These are phyloP conservation scores for Canis aureus DNA, from an alignment of 2,113 vertebrate species.

Conservation along the genomic window DNA sequence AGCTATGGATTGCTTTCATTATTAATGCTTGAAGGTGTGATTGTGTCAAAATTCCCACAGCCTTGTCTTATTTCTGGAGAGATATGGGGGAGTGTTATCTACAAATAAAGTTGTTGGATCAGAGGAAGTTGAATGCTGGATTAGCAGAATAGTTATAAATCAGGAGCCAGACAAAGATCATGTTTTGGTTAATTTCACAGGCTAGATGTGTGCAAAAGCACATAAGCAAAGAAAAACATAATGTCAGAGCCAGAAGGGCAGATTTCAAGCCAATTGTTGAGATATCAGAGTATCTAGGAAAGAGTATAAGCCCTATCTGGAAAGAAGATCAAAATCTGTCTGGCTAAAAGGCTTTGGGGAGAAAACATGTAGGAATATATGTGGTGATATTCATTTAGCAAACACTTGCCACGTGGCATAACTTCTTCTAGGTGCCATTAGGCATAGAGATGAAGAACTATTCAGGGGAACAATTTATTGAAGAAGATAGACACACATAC, in stretches of 20 bases:
- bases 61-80: neutral
- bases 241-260: neutral
- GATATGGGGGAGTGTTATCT: neutral
- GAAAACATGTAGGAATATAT: neutral
- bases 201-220: neutral
- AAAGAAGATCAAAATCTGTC: neutral
- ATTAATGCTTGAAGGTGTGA: neutral
- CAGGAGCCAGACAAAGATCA: neutral
- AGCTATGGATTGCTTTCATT: neutral
- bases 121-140: neutral
- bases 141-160: neutral
- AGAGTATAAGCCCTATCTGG: neutral
- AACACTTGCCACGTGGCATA: neutral
- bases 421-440: neutral
- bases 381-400: neutral
- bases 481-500: neutral
- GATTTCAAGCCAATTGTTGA: neutral
- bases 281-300: slow-evolving; percentile 1
- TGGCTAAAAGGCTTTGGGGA: neutral
- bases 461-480: neutral
- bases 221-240: neutral
- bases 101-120: neutral
- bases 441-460: neutral
- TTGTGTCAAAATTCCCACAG: neutral
- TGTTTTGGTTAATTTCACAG: neutral